A percentile compares a stretch with the other conserved stretches of the same genome.
Evolutionary conservation across 2,797 vertebrate genomes (phyloP).

Genomic region (Neosilurus mollespiculum): DNA sequence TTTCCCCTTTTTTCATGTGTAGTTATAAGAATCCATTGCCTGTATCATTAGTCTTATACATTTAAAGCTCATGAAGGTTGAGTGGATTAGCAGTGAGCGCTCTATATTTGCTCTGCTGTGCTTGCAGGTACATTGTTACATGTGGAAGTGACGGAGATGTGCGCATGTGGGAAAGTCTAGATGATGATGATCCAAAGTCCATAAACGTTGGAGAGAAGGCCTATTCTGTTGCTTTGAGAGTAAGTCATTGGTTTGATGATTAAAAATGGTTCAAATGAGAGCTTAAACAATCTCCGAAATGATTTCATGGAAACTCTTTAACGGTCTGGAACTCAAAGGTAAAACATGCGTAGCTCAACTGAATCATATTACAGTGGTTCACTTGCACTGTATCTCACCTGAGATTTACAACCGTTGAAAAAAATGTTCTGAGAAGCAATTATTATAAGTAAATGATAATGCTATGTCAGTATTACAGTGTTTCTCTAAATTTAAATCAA

Average conservation of each 20-base stretch:
- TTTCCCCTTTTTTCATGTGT: not conserved
- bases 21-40: not conserved
- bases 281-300: not conserved
- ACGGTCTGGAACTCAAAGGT: not conserved
- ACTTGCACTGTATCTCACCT: not conserved
- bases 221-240: slow-evolving; percentile 89
- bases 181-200: slow-evolving; percentile 94
- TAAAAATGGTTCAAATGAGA: too few relatives aligned
- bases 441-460: not conserved
- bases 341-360: not conserved
- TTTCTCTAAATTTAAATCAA: not conserved
- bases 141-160: slow-evolving; percentile 95
- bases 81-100: too few relatives aligned
- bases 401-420: too few relatives aligned
- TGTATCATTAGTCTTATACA: not conserved
- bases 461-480: not conserved
- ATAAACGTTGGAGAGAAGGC: slow-evolving; percentile 93
- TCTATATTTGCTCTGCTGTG: not conserved
- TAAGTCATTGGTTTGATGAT: slow-evolving; percentile 50
- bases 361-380: not conserved
- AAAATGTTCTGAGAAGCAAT: too few relatives aligned
- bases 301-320: not conserved
- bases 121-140: slow-evolving; percentile 85
- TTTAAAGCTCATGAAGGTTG: not conserved
- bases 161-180: slow-evolving; percentile 91